A percentile compares a stretch with the other conserved stretches of the same genome.
Evolutionary conservation across 2,797 vertebrate genomes (phyloP).

Genomic region (Etheostoma perlongum): DNA sequence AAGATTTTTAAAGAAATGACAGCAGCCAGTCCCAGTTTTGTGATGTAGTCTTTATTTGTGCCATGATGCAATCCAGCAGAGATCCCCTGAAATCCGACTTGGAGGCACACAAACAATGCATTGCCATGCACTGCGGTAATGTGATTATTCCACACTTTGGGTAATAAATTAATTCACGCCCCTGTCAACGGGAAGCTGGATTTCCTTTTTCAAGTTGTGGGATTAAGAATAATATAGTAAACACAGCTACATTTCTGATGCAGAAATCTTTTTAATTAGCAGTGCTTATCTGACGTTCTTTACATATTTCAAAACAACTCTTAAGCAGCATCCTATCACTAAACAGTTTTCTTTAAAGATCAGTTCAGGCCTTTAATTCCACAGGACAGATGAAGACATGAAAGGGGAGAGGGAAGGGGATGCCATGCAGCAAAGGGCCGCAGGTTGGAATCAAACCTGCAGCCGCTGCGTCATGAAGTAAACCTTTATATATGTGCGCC

Average conservation of each 20-base stretch:
- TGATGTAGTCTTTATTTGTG: slow-evolving; percentile 16
- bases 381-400: no score
- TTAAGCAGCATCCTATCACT: not conserved
- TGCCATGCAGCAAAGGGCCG: no score
- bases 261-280: slow-evolving; percentile 19
- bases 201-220: slow-evolving; percentile 47
- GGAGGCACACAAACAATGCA: slow-evolving; percentile 24
- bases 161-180: slow-evolving; percentile 38
- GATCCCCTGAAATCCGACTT: slow-evolving; percentile 40
- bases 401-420: no score
- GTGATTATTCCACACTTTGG: slow-evolving; percentile 51
- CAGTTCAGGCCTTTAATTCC: no score
- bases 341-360: not conserved
- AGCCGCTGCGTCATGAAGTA: no score
- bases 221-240: slow-evolving; percentile 45
- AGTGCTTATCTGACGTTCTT: not conserved
- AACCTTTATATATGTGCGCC: no score
- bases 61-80: slow-evolving; percentile 22
- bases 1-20: slow-evolving; percentile 15
- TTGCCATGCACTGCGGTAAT: slow-evolving; percentile 31
- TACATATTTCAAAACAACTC: not conserved
- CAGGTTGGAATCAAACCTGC: no score
- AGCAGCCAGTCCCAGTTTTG: slow-evolving; percentile 13
- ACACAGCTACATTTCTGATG: slow-evolving; percentile 24
- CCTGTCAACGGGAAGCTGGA: slow-evolving; percentile 22